Conservation (phyloP, 2,888 invertebrate species). For the Tetramorium bicarinatum region DNA sequence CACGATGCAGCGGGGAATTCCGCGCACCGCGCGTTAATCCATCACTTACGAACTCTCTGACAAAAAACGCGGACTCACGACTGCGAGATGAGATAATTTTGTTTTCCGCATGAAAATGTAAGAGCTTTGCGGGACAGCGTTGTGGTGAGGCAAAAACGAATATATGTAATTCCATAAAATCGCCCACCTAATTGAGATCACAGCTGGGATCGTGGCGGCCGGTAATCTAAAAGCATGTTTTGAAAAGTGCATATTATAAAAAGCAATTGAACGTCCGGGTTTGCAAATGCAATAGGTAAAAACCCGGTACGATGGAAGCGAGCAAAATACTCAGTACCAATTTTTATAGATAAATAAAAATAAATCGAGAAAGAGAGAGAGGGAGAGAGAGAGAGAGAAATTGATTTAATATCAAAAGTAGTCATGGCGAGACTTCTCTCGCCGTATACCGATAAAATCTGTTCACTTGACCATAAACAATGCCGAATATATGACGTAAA, state of each 20-base stretch:
- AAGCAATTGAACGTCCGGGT: slow-evolving; percentile 18
- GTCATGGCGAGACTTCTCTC: not conserved
- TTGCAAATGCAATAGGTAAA: slow-evolving; percentile 21
- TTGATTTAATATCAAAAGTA: slow-evolving; percentile 26
- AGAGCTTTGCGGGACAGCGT: slow-evolving; percentile 2
- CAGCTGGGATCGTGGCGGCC: not conserved
- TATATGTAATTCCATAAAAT: slow-evolving; percentile 36
- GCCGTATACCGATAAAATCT: not conserved
- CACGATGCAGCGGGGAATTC: slow-evolving; percentile 48
- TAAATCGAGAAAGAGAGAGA: not conserved
- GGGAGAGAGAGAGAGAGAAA: slow-evolving; percentile 11
- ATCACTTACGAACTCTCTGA: slow-evolving; percentile 51
- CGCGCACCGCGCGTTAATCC: slow-evolving; percentile 49
- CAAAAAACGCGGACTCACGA: slow-evolving; percentile 30
- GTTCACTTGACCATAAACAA: slow-evolving; percentile 33
- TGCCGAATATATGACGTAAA: slow-evolving; percentile 31
- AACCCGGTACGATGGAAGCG: not conserved
- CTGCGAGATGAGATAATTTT: slow-evolving; percentile 42
- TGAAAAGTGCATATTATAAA: slow-evolving; percentile 21
- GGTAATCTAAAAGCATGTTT: slow-evolving; percentile 25
- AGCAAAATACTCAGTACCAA: not conserved
- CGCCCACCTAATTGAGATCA: slow-evolving; percentile 8
- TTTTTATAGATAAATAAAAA: slow-evolving; percentile 28
- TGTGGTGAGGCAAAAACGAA: slow-evolving; percentile 4
- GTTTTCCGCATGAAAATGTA: slow-evolving; percentile 29